Conservation (phyloP, 2,888 invertebrate genomes). For the Ochropacha duplaris region DNA sequence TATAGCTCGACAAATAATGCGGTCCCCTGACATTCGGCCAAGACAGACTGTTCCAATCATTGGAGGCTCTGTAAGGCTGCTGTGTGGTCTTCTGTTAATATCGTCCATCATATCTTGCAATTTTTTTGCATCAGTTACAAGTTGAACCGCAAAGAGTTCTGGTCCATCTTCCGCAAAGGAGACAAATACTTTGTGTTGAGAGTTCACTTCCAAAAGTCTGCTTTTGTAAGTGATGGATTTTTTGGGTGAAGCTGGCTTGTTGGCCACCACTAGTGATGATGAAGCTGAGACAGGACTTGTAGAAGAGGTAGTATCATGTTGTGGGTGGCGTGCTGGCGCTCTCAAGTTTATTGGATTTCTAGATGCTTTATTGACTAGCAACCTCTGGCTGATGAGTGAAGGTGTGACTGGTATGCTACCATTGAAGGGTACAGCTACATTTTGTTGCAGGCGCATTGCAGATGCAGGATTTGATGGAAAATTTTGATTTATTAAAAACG, state of each 20-base stretch:
- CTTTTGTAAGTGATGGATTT: slow-evolving; percentile 82
- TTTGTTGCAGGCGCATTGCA: slow-evolving; percentile 69
- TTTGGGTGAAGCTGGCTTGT: slow-evolving; percentile 58
- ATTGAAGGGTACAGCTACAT: slow-evolving; percentile 60
- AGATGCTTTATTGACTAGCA: slow-evolving; percentile 59
- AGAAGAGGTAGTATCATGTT: slow-evolving; percentile 35
- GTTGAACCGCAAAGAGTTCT: slow-evolving; percentile 88
- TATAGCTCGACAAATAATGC: slow-evolving; percentile 88
- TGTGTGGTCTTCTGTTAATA: slow-evolving; percentile 85
- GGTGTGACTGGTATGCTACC: slow-evolving; percentile 48
- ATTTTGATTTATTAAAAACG: slow-evolving; percentile 69
- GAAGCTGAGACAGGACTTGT: slow-evolving; percentile 25
- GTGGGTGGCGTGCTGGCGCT: slow-evolving; percentile 64
- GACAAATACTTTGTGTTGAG: slow-evolving; percentile 86
- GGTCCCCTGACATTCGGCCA: slow-evolving; percentile 87
- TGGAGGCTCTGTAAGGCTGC: slow-evolving; percentile 86
- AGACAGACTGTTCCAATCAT: slow-evolving; percentile 90
- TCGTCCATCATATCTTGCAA: slow-evolving; percentile 88
- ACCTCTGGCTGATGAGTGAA: slow-evolving; percentile 61
- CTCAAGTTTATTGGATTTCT: slow-evolving; percentile 62
- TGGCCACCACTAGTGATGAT: slow-evolving; percentile 22
- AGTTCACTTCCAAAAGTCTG: slow-evolving; percentile 66
- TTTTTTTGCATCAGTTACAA: slow-evolving; percentile 83
- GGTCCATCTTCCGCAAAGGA: slow-evolving; percentile 92
- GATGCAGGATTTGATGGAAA: slow-evolving; percentile 73